phyloP scores from a whole-genome alignment of 2,797 vertebrate genomes.

The Platyrinchus mystaceus region DNA sequence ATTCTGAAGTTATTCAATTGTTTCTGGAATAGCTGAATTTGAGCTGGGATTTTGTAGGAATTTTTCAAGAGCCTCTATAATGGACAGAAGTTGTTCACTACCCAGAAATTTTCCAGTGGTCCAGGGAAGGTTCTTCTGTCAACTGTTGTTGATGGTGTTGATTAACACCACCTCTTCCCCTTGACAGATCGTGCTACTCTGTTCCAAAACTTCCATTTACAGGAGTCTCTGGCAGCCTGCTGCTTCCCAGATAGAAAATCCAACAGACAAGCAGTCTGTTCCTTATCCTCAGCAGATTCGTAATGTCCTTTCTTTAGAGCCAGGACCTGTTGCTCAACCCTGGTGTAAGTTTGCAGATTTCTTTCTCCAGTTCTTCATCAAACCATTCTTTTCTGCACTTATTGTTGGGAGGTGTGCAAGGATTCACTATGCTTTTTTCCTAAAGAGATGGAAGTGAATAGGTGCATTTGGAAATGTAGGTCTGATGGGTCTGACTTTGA shows the following conservation, averaged over 20 bases:
- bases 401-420: background rate
- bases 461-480: no score
- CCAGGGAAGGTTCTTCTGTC: background rate
- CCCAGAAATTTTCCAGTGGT: background rate
- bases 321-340: background rate
- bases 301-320: background rate
- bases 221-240: constrained; percentile 9
- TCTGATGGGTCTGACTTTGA: background rate
- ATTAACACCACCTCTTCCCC: background rate
- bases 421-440: background rate
- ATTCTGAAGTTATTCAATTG: background rate
- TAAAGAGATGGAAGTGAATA: background rate
- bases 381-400: background rate
- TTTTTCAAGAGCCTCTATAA: constrained; percentile 30
- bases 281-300: background rate
- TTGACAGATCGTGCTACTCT: background rate
- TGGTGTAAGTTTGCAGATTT: background rate
- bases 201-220: constrained; percentile 40
- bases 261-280: background rate
- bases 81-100: background rate
- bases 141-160: background rate
- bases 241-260: constrained; percentile 31
- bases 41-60: background rate
- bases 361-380: background rate
- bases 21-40: constrained; percentile 3